Percentiles rank a stretch among this genome's conserved stretches.
Conservation (phyloP, 2,888 invertebrate genomes). For the Drosophila merina region DNA sequence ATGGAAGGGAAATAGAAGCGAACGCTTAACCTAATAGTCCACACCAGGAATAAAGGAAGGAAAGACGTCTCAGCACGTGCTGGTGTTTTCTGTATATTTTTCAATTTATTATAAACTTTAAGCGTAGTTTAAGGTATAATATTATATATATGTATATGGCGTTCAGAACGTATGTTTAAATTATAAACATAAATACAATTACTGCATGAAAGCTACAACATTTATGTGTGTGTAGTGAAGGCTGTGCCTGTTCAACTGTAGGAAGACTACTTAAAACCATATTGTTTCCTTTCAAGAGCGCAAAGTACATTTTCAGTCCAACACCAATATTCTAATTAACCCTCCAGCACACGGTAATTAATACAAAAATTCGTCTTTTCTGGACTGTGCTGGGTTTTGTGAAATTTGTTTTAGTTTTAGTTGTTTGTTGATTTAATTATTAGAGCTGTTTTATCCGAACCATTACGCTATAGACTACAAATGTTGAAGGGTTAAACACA, state of each 20-base stretch:
- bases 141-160: constrained; percentile 62
- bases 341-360: constrained; percentile 17
- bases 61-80: not conserved
- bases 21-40: constrained; percentile 1
- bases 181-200: constrained; percentile 67
- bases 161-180: constrained; percentile 70
- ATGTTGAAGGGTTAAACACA: constrained; percentile 30
- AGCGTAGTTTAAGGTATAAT: constrained; percentile 60
- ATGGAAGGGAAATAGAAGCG: not conserved
- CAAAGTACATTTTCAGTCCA: constrained; percentile 22
- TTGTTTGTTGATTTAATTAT: not conserved
- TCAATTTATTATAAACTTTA: constrained; percentile 68
- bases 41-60: not conserved
- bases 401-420: not conserved
- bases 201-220: constrained; percentile 54
- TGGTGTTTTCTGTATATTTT: constrained; percentile 59
- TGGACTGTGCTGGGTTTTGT: constrained; percentile 1
- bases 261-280: constrained; percentile 35
- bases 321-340: constrained; percentile 26
- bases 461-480: constrained; percentile 6
- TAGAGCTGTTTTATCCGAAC: constrained; percentile 58
- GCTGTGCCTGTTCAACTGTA: constrained; percentile 55
- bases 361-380: not conserved
- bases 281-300: constrained; percentile 24
- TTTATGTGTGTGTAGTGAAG: constrained; percentile 48